Base-by-base conservation (phyloP, 2,113 vertebrate species). In the Hydropotes inermis region DNA sequence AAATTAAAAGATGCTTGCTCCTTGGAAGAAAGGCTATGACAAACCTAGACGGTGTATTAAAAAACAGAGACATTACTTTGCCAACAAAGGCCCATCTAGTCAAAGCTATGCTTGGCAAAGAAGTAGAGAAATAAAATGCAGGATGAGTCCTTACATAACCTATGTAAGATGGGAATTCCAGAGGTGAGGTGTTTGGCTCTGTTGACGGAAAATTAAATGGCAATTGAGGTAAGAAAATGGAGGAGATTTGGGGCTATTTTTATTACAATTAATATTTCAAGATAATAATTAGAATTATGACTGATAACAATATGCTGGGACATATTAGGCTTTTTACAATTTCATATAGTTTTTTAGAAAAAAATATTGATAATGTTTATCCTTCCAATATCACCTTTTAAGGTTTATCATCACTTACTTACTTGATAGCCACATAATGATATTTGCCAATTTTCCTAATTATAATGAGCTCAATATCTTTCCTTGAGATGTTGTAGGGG, bases 381-480 rank as follows among this genome's bases (percentile, higher is more conserved):
- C 67, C 21, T 74, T 25, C 67, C 36, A 6, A 6, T 74, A 74
- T 74, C 19, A 13, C 67, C 11, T 74, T 39, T 39, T 21, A 39
- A 25, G 3, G 10, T 25, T 39, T 1, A 39, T 39, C 11, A 43
- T 74, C 11, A 74, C 70, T 43, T 39, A 43, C 0, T 74, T 43
- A 19, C 1, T 0, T 74, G 36, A 43, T 74, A 74, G 21, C 36
- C 1, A 74, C 0, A 0, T 74, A 39, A 43, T 74, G 1, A 74
- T 14, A 74, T 23, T 43, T 70, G 70, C 21, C 70, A 74, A 25
- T 43, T 39, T 43, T 23, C 21, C 36, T 43, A 74, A 43, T 13
- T 43, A 6, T 43, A 43, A 7, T 43, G 21, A 12, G 70, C 14
- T 43, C 36, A 74, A 43, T 74, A 25, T 43, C 21, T 74, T 43